These are phyloP conservation scores for Rafetus swinhoei DNA, from an alignment of 2,113 vertebrate species.

Conservation along the genomic window DNA sequence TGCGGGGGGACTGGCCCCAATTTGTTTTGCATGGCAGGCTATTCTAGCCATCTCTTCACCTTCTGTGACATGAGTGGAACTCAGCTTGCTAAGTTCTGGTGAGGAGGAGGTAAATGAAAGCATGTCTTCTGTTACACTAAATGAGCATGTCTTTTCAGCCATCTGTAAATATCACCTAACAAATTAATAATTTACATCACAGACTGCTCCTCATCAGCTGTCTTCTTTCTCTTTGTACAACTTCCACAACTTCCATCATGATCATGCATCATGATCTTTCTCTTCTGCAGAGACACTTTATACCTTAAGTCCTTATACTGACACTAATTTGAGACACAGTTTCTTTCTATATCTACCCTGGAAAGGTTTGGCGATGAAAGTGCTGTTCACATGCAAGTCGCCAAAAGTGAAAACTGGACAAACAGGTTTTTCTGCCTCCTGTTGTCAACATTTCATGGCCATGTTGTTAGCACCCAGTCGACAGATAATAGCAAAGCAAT, in stretches of 20 bases:
- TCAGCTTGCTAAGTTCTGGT: conserved; percentile 18
- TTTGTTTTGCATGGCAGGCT: conserved; percentile 56
- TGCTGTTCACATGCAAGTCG: no score
- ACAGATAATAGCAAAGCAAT: no score
- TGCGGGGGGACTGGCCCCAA: conserved; percentile 47
- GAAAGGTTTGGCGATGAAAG: no score
- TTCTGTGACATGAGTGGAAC: conserved; percentile 45
- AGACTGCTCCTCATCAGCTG: neutral
- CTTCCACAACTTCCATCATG: neutral
- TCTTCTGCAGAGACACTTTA: neutral
- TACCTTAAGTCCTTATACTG: neutral
- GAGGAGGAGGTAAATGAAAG: conserved; percentile 42
- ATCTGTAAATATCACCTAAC: neutral
- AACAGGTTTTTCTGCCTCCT: no score
- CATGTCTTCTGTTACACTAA: conserved; percentile 7
- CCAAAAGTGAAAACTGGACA: no score
- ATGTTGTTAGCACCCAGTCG: no score
- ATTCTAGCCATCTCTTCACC: conserved; percentile 51
- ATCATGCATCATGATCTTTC: neutral
- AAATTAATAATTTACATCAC: neutral
- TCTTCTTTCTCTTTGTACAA: neutral
- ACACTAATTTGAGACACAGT: neutral
- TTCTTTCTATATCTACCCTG: neutral
- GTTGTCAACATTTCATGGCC: no score
- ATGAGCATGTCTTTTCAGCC: conserved; percentile 61